phyloP scores from a whole-genome alignment of 1,140 invertebrate genomes.

The Drosophila ercepeae region DNA sequence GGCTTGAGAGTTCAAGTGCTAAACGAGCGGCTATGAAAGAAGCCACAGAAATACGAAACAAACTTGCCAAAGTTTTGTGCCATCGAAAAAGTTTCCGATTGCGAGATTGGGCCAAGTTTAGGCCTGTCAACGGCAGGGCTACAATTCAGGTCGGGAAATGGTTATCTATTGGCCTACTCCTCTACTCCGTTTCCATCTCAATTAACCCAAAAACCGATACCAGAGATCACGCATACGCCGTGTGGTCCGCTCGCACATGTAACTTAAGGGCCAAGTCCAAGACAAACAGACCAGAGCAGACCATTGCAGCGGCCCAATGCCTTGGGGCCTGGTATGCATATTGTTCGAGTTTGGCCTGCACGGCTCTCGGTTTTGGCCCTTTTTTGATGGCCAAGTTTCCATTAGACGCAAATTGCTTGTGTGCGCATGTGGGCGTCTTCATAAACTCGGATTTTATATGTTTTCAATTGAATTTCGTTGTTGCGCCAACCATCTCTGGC shows the following conservation, averaged over 20 bases:
- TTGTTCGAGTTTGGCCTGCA: constrained; percentile 55
- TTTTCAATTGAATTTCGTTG: constrained; percentile 77
- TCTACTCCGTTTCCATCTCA: constrained; percentile 27
- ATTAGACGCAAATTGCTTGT: constrained; percentile 24
- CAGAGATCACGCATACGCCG: constrained; percentile 34
- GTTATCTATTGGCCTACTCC: constrained; percentile 27
- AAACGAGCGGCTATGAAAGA: constrained; percentile 16
- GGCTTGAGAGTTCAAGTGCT: constrained; percentile 5
- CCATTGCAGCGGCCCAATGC: constrained; percentile 34
- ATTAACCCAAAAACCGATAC: constrained; percentile 19
- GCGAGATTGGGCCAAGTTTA: constrained; percentile 55
- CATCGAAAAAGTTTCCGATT: constrained; percentile 56
- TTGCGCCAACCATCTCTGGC: constrained; percentile 28
- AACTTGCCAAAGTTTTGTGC: constrained; percentile 55
- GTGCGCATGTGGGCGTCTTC: constrained; percentile 39
- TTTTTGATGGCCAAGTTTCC: constrained; percentile 61
- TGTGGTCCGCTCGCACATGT: constrained; percentile 7
- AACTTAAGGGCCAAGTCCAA: constrained; percentile 21
- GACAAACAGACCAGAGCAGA: constrained; percentile 16
- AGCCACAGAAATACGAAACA: constrained; percentile 35
- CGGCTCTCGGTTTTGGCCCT: constrained; percentile 13
- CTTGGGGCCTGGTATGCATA: constrained; percentile 41
- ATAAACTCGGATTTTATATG: constrained; percentile 76
- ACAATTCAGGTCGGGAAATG: constrained; percentile 12
- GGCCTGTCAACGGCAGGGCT: constrained; percentile 22